These are phyloP conservation scores for Fregata magnificens DNA, from an alignment of 2,113 vertebrate genomes.

Conservation along the genomic window DNA sequence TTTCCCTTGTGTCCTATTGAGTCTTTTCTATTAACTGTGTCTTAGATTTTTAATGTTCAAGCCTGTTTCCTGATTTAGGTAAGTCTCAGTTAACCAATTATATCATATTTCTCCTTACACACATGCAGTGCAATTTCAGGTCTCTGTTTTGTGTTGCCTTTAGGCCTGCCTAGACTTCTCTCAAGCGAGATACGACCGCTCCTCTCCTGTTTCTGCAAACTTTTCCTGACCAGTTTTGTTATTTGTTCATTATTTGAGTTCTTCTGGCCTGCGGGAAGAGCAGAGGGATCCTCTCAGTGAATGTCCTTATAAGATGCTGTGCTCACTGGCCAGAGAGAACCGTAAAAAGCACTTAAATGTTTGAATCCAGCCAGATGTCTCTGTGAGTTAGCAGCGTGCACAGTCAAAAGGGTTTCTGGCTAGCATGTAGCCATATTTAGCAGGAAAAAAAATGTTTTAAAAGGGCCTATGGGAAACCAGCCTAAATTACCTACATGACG, in stretches of 20 bases:
- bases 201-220: not conserved
- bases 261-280: not conserved
- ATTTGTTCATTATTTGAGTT: not conserved
- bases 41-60: constrained; percentile 76
- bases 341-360: not conserved
- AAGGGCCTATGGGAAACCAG: not conserved
- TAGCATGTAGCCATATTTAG: not conserved
- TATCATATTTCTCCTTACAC: constrained; percentile 73
- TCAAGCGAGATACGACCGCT: not conserved
- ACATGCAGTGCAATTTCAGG: constrained; percentile 32
- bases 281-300: not conserved
- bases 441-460: not conserved
- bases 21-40: constrained; percentile 71
- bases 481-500: not conserved
- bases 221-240: not conserved
- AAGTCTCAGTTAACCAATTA: constrained; percentile 70
- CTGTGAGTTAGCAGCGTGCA: not conserved
- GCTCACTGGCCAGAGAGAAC: not conserved
- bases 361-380: constrained; percentile 20
- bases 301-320: not conserved
- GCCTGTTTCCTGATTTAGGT: constrained; percentile 74
- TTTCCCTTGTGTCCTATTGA: constrained; percentile 68
- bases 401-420: not conserved
- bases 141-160: constrained; percentile 50
- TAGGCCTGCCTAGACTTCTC: constrained; percentile 42